phyloP scores from a whole-genome alignment of 1,140 invertebrate genomes.

The Odontomachus brunneus region DNA sequence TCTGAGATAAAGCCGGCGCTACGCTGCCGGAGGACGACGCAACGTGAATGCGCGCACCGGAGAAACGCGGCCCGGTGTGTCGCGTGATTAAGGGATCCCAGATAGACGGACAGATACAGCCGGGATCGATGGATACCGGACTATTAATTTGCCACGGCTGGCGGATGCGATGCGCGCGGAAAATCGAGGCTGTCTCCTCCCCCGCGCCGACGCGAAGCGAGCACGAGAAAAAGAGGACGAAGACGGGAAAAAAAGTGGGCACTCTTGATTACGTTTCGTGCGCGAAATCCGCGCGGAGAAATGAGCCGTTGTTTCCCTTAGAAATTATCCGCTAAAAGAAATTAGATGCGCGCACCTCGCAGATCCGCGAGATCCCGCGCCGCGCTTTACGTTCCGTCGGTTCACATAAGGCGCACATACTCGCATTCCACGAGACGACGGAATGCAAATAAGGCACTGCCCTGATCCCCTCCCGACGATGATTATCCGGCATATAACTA shows the following conservation, averaged over 20 bases:
- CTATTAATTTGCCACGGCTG: constrained; percentile 32
- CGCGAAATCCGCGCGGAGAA: not conserved
- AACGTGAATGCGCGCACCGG: constrained; percentile 35
- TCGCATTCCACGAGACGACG: constrained; percentile 37
- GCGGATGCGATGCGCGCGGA: not conserved
- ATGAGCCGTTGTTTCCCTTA: too few species aligned
- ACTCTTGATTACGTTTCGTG: not conserved
- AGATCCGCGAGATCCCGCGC: not conserved
- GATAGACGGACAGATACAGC: constrained; percentile 32
- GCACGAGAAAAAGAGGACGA: not conserved
- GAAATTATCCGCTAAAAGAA: not conserved
- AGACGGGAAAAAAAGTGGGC: not conserved
- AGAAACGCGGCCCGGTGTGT: constrained; percentile 29
- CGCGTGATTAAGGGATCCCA: constrained; percentile 27
- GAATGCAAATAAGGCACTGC: constrained; percentile 71
- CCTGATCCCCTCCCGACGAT: constrained; percentile 37
- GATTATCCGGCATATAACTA: constrained; percentile 78
- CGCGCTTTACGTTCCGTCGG: not conserved
- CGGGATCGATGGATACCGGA: constrained; percentile 8
- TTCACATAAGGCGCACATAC: constrained; percentile 10
- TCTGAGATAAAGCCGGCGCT: constrained; percentile 69
- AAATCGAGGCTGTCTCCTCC: constrained; percentile 14
- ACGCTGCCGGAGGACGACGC: constrained; percentile 32
- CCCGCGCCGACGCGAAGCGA: not conserved
- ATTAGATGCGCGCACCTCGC: not conserved